These are phyloP conservation scores for Galbula dea DNA, from an alignment of 2,113 vertebrate genomes.

Conservation along the genomic window DNA sequence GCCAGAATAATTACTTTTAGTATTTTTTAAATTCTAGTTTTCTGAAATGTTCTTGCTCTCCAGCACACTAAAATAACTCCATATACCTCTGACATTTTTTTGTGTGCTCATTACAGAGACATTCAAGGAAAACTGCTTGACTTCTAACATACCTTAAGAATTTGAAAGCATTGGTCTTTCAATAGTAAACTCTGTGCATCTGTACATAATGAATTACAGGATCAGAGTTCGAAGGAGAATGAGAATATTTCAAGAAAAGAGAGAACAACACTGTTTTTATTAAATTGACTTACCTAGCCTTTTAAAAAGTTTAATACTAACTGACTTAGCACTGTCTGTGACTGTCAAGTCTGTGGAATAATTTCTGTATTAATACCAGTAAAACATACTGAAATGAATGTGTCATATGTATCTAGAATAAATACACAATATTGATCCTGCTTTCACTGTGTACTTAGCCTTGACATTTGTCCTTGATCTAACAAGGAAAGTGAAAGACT, in stretches of 20 bases:
- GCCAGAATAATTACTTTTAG: neutral
- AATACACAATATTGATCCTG: slow-evolving; percentile 42
- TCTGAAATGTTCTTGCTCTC: neutral
- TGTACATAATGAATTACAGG: neutral
- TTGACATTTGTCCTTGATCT: slow-evolving; percentile 66
- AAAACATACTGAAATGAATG: slow-evolving; percentile 39
- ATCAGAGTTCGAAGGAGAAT: neutral
- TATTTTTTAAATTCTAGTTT: neutral
- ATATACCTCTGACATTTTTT: neutral
- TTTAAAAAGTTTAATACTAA: neutral
- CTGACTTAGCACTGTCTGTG: neutral
- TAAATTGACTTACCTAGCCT: neutral
- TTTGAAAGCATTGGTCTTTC: neutral
- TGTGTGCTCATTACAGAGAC: neutral
- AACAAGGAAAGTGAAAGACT: slow-evolving; percentile 53
- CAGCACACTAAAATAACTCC: neutral
- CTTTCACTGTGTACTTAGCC: slow-evolving; percentile 49
- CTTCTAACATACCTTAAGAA: neutral
- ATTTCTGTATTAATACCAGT: slow-evolving; percentile 1
- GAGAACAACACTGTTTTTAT: neutral
- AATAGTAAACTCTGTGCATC: neutral
- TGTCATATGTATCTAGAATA: slow-evolving; percentile 13
- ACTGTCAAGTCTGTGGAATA: neutral
- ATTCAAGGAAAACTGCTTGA: neutral
- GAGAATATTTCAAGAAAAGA: neutral